Evolutionary conservation across 1,140 invertebrate species (phyloP).

Genomic region (Hyposmocoma kahamanoa): DNA sequence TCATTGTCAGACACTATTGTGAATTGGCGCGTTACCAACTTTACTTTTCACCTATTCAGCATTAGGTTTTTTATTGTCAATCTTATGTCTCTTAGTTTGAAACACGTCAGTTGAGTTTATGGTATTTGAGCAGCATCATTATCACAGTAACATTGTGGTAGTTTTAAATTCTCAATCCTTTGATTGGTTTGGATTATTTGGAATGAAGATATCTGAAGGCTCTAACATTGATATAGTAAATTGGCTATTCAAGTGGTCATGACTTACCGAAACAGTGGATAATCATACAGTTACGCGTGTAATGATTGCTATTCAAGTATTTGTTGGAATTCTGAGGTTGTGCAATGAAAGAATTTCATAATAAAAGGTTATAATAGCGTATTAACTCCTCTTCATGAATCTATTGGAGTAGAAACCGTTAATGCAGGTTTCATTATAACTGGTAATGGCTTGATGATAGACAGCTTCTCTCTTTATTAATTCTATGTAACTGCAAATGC

Average conservation of each 20-base stretch:
- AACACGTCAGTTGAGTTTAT: not conserved
- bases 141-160: slow-evolving; percentile 15
- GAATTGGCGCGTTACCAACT: slow-evolving; percentile 36
- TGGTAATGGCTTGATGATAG: too few species aligned
- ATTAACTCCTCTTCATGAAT: too few species aligned
- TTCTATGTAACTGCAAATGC: too few species aligned
- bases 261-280: slow-evolving; percentile 20
- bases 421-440: too few species aligned
- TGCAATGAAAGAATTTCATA: too few species aligned
- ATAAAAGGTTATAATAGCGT: too few species aligned
- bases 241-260: slow-evolving; percentile 29
- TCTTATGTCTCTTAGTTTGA: not conserved
- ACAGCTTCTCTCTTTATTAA: too few species aligned
- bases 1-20: slow-evolving; percentile 48
- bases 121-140: slow-evolving; percentile 1
- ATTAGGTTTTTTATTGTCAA: slow-evolving; percentile 1
- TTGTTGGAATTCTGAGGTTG: not conserved
- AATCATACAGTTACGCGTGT: slow-evolving; percentile 26
- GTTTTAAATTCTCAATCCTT: slow-evolving; percentile 16
- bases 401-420: too few species aligned
- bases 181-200: slow-evolving; percentile 26
- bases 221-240: slow-evolving; percentile 24
- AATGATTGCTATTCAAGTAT: slow-evolving; percentile 28
- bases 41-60: not conserved
- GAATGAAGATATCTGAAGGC: slow-evolving; percentile 20